These are phyloP conservation scores for Pipistrellus pipistrellus DNA, from an alignment of 2,797 vertebrate genomes.

Conservation along the genomic window DNA sequence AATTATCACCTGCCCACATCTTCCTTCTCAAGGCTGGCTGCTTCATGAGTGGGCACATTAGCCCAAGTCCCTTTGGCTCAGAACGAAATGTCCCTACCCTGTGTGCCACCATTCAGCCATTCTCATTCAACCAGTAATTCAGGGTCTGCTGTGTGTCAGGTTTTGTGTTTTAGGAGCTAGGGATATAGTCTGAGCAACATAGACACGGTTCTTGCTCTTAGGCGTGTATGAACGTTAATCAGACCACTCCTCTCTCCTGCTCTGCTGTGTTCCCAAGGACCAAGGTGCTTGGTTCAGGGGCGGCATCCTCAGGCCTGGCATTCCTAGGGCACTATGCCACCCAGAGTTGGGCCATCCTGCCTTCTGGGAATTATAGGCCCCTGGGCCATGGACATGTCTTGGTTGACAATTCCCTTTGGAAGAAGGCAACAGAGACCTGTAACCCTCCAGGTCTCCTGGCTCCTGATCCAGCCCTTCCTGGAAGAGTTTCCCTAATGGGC, in stretches of 20 bases:
- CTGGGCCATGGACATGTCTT: background rate
- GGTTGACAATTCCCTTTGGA: background rate
- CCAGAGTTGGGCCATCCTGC: background rate
- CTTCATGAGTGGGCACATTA: constrained; percentile 29
- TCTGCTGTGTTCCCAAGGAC: background rate
- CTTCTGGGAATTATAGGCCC: background rate
- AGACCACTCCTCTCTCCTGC: background rate
- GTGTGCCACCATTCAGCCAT: background rate
- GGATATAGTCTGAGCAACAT: background rate
- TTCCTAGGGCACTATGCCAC: background rate
- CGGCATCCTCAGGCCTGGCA: background rate
- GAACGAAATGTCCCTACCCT: constrained; percentile 23
- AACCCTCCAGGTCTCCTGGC: background rate
- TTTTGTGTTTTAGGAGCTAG: background rate
- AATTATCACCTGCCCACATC: constrained; percentile 71
- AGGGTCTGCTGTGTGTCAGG: background rate
- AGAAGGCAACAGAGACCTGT: background rate
- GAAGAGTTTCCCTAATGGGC: background rate
- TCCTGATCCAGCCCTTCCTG: background rate
- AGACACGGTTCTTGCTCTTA: background rate
- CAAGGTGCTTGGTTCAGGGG: background rate
- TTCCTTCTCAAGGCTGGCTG: constrained; percentile 53
- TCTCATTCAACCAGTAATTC: constrained; percentile 12
- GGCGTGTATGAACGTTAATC: background rate
- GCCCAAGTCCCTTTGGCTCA: constrained; percentile 23